Percentiles rank a stretch among this genome's conserved stretches.
These are phyloP conservation scores for Pyralis farinalis DNA, from an alignment of 2,888 invertebrate species.

Conservation along the genomic window DNA sequence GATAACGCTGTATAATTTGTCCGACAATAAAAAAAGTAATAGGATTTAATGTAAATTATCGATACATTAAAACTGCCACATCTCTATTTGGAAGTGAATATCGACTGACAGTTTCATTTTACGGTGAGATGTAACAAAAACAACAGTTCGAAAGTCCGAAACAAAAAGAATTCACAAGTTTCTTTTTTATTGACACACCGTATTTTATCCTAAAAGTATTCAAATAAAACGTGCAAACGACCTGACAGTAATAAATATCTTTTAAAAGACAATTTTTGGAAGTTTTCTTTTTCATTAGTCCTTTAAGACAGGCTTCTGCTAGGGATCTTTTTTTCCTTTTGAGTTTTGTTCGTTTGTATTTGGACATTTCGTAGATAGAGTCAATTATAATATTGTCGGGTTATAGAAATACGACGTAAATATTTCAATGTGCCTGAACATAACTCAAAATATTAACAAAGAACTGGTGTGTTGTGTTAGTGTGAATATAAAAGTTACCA, in stretches of 20 bases:
- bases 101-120: background rate
- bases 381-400: too few relatives aligned
- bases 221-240: slow-evolving; percentile 16
- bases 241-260: slow-evolving; percentile 13
- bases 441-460: too few relatives aligned
- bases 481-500: too few relatives aligned
- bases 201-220: slow-evolving; percentile 15
- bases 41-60: too few relatives aligned
- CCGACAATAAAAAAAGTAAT: too few relatives aligned
- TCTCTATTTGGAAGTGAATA: background rate
- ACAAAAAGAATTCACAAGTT: slow-evolving; percentile 7
- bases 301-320: background rate
- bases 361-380: too few relatives aligned
- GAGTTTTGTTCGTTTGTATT: too few relatives aligned
- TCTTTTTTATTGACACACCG: slow-evolving; percentile 15
- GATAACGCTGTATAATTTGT: too few relatives aligned
- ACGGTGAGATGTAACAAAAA: background rate
- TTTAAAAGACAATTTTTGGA: slow-evolving; percentile 5
- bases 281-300: slow-evolving; percentile 6
- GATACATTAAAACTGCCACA: too few relatives aligned
- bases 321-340: background rate
- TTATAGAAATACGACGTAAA: too few relatives aligned
- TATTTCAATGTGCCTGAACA: too few relatives aligned
- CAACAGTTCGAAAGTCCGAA: background rate
- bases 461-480: too few relatives aligned